Conservation (phyloP, 2,797 vertebrate genomes). For the Sebastes itinus region DNA sequence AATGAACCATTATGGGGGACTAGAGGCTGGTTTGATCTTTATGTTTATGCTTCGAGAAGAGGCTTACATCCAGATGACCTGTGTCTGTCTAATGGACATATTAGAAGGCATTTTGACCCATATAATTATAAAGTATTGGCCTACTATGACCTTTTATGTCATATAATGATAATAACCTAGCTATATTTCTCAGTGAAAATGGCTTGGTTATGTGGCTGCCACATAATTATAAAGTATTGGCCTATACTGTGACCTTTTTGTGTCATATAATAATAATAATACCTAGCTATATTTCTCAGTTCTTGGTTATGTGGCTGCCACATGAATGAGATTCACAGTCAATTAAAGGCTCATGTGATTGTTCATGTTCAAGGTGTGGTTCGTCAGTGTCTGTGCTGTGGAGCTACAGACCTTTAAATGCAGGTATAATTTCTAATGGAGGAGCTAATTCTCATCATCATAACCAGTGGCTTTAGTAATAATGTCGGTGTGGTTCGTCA, state of each 20-base stretch:
- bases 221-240: not conserved
- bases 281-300: not conserved
- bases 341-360: conserved; percentile 64
- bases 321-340: conserved; percentile 36
- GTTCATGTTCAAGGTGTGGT: conserved; percentile 79
- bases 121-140: not conserved
- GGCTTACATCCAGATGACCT: conserved; percentile 41
- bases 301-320: conserved; percentile 4
- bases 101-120: conserved; percentile 3
- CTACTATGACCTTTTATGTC: not conserved
- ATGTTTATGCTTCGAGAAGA: conserved; percentile 3
- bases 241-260: not conserved
- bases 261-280: not conserved
- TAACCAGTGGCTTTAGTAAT: conserved; percentile 33
- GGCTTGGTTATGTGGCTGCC: not conserved
- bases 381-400: conserved; percentile 42
- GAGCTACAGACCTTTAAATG: conserved; percentile 27
- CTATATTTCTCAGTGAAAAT: not conserved
- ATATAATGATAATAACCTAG: not conserved
- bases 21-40: conserved; percentile 20
- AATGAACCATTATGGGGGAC: conserved; percentile 45
- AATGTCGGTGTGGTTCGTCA: conserved; percentile 76
- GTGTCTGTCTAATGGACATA: not conserved
- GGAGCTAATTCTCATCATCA: not conserved
- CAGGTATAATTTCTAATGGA: conserved; percentile 45